phyloP scores from a whole-genome alignment of 2,888 invertebrate species.

The Scaptomyza polygonia region DNA sequence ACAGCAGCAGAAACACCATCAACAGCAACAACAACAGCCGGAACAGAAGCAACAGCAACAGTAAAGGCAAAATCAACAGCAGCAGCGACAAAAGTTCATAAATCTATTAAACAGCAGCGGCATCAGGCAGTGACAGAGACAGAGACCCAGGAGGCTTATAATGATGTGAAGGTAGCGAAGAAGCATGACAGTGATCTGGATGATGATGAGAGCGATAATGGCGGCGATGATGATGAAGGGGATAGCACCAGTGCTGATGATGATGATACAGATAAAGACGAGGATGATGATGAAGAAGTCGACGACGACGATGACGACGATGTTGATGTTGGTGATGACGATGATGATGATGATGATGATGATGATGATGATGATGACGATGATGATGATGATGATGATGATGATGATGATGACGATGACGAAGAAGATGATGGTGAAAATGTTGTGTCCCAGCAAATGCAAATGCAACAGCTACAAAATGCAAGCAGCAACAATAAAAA shows the following conservation, averaged over 20 bases:
- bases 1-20: slow-evolving; percentile 15
- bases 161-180: slow-evolving; percentile 1
- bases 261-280: slow-evolving; percentile 34
- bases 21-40: neutral
- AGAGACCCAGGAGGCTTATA: neutral
- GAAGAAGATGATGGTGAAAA: slow-evolving; percentile 40
- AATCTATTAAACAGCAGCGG: slow-evolving; percentile 7
- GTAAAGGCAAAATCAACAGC: slow-evolving; percentile 15
- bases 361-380: slow-evolving; percentile 50
- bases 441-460: slow-evolving; percentile 26
- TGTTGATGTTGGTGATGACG: slow-evolving; percentile 49
- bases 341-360: slow-evolving; percentile 52
- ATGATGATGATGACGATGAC: slow-evolving; percentile 39
- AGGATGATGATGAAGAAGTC: slow-evolving; percentile 43
- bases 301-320: slow-evolving; percentile 45
- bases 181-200: slow-evolving; percentile 47
- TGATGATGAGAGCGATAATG: slow-evolving; percentile 53
- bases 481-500: slow-evolving; percentile 25
- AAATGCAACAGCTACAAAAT: slow-evolving; percentile 17
- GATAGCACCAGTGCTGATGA: slow-evolving; percentile 32
- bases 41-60: neutral
- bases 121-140: neutral
- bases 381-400: slow-evolving; percentile 49
- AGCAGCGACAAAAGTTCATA: slow-evolving; percentile 11
- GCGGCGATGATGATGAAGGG: slow-evolving; percentile 51